A percentile compares a stretch with the other conserved stretches of the same genome.
Conservation (phyloP, 2,797 vertebrate species). For the Cyclura pinguis region DNA sequence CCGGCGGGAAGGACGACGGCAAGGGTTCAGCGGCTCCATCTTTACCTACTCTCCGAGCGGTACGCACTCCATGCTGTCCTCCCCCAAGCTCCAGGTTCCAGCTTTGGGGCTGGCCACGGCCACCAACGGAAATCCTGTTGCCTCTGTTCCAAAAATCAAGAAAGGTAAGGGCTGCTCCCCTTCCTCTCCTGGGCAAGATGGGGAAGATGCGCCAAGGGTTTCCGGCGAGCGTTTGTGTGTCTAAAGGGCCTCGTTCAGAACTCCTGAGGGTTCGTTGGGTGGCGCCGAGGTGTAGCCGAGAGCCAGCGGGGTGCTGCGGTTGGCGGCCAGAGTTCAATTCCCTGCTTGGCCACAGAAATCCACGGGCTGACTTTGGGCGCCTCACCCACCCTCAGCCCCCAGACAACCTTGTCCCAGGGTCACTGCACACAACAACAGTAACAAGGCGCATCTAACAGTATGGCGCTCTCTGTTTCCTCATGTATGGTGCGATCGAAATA, state of each 20-base stretch:
- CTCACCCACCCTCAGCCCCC: no score
- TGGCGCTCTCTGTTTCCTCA: no score
- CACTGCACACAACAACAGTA: no score
- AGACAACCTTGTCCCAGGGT: no score
- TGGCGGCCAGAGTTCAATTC: no score
- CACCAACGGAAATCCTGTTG: constrained; percentile 88
- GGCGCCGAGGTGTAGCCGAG: no score
- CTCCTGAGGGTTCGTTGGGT: background rate
- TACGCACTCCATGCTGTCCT: constrained; percentile 91
- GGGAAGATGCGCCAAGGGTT: background rate
- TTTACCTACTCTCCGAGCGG: constrained; percentile 93
- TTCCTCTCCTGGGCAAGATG: no score
- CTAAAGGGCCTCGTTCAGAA: background rate
- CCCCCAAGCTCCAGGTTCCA: constrained; percentile 85
- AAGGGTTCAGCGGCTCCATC: constrained; percentile 92
- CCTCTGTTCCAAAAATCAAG: constrained; percentile 90
- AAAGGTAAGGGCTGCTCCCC: constrained; percentile 84
- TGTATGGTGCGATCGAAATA: no score
- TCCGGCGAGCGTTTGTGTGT: background rate
- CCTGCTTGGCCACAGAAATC: no score
- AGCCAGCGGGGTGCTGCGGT: no score
- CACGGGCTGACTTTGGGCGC: no score
- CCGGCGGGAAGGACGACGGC: constrained; percentile 92
- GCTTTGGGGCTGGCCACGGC: constrained; percentile 71
- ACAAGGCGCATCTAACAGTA: no score